These are phyloP conservation scores for Meghimatium bilineatum DNA, from an alignment of 2,888 invertebrate species.

Conservation along the genomic window DNA sequence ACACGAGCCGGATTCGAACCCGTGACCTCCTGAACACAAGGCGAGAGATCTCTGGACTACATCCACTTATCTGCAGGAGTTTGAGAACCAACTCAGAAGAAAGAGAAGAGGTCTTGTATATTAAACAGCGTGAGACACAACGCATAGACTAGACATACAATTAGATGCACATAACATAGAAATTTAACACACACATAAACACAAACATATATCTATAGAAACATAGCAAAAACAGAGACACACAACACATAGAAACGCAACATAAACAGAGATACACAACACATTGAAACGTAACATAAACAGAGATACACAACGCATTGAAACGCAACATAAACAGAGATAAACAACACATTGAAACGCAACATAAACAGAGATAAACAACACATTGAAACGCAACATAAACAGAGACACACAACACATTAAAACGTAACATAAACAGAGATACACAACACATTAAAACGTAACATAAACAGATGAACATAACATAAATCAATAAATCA, in stretches of 20 bases:
- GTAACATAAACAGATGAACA: too few species aligned
- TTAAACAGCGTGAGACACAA: too few species aligned
- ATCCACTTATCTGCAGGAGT: too few species aligned
- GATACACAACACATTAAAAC: too few species aligned
- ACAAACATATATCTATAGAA: not conserved
- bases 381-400: not conserved
- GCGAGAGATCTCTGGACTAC: too few species aligned
- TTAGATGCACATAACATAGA: not conserved
- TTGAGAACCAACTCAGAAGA: too few species aligned
- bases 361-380: not conserved
- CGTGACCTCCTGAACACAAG: too few species aligned
- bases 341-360: not conserved
- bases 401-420: too few species aligned
- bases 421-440: too few species aligned
- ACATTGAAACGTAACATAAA: not conserved
- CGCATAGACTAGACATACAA: not conserved
- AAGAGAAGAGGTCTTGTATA: too few species aligned
- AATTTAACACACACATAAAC: not conserved
- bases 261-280: not conserved
- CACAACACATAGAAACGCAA: not conserved
- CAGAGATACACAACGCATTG: not conserved
- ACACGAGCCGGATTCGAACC: too few species aligned
- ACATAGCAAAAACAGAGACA: not conserved
- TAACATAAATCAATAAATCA: too few species aligned
- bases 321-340: not conserved